Base-by-base conservation (phyloP, 2,113 vertebrate genomes). In the Heterotilapia buettikoferi region DNA sequence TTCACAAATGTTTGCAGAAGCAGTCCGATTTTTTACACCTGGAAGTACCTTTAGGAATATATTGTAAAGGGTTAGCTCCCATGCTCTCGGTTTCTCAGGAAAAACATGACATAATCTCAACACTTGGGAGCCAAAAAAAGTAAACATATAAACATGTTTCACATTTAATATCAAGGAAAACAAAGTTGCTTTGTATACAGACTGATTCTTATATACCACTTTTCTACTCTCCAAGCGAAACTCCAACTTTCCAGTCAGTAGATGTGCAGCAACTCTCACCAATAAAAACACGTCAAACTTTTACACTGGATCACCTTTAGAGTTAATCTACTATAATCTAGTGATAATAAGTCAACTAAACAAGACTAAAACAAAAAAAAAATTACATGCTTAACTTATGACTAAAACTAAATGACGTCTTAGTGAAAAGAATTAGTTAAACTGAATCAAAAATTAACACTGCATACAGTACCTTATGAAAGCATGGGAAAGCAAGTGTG, bases 401-500 rank as follows among this genome's bases (percentile, higher is more conserved):
- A 63, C 18, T 63, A 36, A 63, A 63, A 63, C 59, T 63, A 63
- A 63, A 36, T 63, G 59, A 63, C 0, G 0, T 36, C 18, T 36
- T 63, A n/a, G 59, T 36, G 31, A 63, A 12, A 63, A 63, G 6
- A 63, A 63, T 63, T 33, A 63, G 31, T 36, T 19, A 63, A 63
- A 63, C 59, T 63, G 9, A 63, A 66, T 66, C 6, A 36, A 0
- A 66, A 66, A 66, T n/a, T 2, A 66, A 66, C 1, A 66, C 31
- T 66, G 31, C 31, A 66, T 36, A 43, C 2, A 24, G 2, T 40
- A 71, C 36, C 33, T 43, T 71, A 24, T 71, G 66, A 43, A 43
- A 71, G 36, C 18, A 0, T n/a, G 31, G 36, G 0, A 43, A 43
- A 71, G n/a, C 61, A 66, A 0, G 61, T 71, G 63, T 71, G 36